Base-by-base conservation (phyloP, 2,797 vertebrate genomes). In the Harpia harpyja region DNA sequence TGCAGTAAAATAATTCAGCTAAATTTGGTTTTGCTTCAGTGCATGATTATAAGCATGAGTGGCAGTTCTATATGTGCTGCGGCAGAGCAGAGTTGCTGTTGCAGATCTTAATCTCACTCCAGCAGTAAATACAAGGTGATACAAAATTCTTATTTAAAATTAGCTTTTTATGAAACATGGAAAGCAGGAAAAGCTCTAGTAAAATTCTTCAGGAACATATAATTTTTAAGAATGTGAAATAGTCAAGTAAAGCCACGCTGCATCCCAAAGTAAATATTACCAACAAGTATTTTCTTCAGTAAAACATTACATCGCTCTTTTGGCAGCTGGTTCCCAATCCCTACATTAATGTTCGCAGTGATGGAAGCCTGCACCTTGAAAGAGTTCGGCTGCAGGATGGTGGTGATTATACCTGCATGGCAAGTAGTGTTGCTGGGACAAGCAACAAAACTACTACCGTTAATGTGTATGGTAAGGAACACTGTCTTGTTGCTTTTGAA, bases 351-450 rank as follows among this genome's bases (percentile, higher is more conserved):
- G 94, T 99, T 68, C 98, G 99, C 80, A 98, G 97, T 18, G 99
- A 99, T 7, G 99, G 99, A 37, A 99, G 99, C 95, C 98, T 99
- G 88, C 99, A 99, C 69, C 98, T 99, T 28, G 99, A 99, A 94
- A 98, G 99, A 79, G 98, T 99, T 43, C 98, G 97, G 32, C 97
- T 99, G 95, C 98, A 99, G 57, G 99, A 99, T 7, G 98, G 96
- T 0, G 99, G 99, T 0, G 97, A 99, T 41, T 99, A 99, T 85
- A 99, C 98, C 89, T 99, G 99, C 93, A 97, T 99, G 98, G 99
- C 99, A 73, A 99, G 98, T 95, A 99, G 98, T 1, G 97, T 98
- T 19, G 98, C 98, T 12, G 99, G 99, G n/a, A 98, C 98, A 80
- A 98, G 96, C 96, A 99, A 99, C 96, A 99, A 96, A 79, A 99